These are phyloP conservation scores for Megaustenia siamemsis DNA, from an alignment of 2,888 invertebrate genomes.

Conservation along the genomic window DNA sequence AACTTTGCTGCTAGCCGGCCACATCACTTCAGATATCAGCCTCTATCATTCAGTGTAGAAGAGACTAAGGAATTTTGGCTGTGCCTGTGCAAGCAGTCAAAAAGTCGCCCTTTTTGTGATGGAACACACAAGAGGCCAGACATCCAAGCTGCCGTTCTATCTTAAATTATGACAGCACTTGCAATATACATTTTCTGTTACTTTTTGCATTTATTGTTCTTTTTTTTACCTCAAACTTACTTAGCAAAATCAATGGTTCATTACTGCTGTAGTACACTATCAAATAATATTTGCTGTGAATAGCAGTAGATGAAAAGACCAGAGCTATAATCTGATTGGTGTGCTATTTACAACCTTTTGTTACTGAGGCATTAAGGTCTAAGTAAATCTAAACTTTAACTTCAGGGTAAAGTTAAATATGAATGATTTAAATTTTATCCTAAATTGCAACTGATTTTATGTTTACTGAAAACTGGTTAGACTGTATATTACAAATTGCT, in stretches of 20 bases:
- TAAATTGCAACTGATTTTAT: too few relatives aligned
- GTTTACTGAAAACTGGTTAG: too few relatives aligned
- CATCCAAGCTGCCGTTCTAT: slow-evolving; percentile 62
- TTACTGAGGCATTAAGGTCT: too few relatives aligned
- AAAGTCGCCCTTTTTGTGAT: slow-evolving; percentile 96
- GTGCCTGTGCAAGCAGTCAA: slow-evolving; percentile 98
- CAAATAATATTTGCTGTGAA: too few relatives aligned
- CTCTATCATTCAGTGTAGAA: slow-evolving; percentile 90
- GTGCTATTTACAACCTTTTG: too few relatives aligned
- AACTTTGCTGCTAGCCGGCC: slow-evolving; percentile 83
- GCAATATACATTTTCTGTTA: neutral
- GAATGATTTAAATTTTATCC: too few relatives aligned
- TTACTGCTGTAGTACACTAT: too few relatives aligned
- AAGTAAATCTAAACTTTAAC: too few relatives aligned
- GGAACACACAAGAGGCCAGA: slow-evolving; percentile 88
- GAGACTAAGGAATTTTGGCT: slow-evolving; percentile 96
- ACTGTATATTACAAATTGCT: too few relatives aligned
- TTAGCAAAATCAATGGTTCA: too few relatives aligned
- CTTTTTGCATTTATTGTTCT: neutral
- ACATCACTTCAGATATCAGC: slow-evolving; percentile 85
- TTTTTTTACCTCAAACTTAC: too few relatives aligned
- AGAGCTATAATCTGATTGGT: neutral
- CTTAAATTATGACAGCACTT: neutral
- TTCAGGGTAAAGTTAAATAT: too few relatives aligned
- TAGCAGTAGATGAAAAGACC: neutral